These are phyloP conservation scores for Kradibia gibbosae DNA, from an alignment of 1,140 invertebrate genomes.

Conservation along the genomic window DNA sequence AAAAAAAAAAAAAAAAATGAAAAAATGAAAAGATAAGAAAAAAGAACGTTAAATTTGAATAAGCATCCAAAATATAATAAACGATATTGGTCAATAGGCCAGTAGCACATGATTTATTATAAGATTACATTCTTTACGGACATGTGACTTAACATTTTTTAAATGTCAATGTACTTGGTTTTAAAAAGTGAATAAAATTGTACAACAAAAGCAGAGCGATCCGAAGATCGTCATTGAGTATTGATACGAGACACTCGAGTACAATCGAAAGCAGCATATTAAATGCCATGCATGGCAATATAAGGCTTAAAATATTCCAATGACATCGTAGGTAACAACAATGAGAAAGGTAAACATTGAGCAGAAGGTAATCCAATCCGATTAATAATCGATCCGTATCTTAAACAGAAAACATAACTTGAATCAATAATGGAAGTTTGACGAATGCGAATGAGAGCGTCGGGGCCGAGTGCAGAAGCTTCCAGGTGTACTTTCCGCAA, in stretches of 20 bases:
- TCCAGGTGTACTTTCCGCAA: neutral
- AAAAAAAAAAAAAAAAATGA: too few species aligned
- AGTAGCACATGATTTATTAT: neutral
- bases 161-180: neutral
- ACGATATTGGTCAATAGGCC: neutral
- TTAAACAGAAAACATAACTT: conserved; percentile 3
- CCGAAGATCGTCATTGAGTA: neutral
- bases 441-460: neutral
- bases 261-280: neutral
- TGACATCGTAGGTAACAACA: neutral
- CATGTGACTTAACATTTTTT: neutral
- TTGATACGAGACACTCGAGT: neutral
- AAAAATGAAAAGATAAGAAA: too few species aligned
- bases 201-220: neutral
- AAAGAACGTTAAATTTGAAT: too few species aligned
- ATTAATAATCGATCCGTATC: neutral
- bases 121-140: neutral
- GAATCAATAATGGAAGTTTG: neutral
- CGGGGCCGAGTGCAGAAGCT: neutral
- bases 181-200: neutral
- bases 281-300: neutral
- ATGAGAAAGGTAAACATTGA: too few species aligned
- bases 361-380: neutral
- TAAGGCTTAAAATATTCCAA: neutral
- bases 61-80: neutral